phyloP scores from a whole-genome alignment of 2,113 vertebrate genomes.

The Dicentrarchus labrax region DNA sequence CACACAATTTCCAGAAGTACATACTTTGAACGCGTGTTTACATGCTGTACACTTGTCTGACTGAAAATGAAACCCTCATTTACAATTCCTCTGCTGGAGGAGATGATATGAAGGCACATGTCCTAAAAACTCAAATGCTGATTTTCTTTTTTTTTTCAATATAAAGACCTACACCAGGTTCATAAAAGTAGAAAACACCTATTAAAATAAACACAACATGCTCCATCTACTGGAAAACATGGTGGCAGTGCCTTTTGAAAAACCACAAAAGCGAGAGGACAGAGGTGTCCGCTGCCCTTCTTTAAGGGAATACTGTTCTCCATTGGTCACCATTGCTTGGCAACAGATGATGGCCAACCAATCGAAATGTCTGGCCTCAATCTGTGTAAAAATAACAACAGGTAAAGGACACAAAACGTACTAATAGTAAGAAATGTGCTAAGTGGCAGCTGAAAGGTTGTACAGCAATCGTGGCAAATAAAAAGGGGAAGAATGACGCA shows the following conservation, averaged over 20 bases:
- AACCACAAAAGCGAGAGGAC: constrained; percentile 32
- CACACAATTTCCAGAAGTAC: constrained; percentile 18
- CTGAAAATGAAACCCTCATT: constrained; percentile 69
- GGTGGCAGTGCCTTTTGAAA: constrained; percentile 42
- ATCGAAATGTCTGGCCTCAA: constrained; percentile 31
- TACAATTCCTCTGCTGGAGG: constrained; percentile 63
- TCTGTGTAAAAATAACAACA: constrained; percentile 16
- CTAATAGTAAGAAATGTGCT: constrained; percentile 54
- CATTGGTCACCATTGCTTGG: constrained; percentile 15
- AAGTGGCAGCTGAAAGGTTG: constrained; percentile 68
- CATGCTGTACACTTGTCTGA: constrained; percentile 29
- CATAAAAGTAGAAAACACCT: constrained; percentile 69
- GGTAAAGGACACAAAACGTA: constrained; percentile 9
- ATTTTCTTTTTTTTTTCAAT: constrained; percentile 41
- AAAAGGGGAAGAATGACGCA: constrained; percentile 50
- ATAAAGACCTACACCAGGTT: constrained; percentile 54
- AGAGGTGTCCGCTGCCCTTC: constrained; percentile 8
- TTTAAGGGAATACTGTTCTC: constrained; percentile 44
- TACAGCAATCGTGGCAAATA: constrained; percentile 44
- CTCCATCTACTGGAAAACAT: constrained; percentile 62
- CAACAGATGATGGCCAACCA: constrained; percentile 27
- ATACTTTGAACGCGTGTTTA: neutral
- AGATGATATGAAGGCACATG: constrained; percentile 78
- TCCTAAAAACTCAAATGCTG: constrained; percentile 67
- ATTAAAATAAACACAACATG: constrained; percentile 44